Percentiles rank a stretch among this genome's conserved stretches.
These are phyloP conservation scores for Genyomyrus donnyi DNA, from an alignment of 2,113 vertebrate species.

Conservation along the genomic window DNA sequence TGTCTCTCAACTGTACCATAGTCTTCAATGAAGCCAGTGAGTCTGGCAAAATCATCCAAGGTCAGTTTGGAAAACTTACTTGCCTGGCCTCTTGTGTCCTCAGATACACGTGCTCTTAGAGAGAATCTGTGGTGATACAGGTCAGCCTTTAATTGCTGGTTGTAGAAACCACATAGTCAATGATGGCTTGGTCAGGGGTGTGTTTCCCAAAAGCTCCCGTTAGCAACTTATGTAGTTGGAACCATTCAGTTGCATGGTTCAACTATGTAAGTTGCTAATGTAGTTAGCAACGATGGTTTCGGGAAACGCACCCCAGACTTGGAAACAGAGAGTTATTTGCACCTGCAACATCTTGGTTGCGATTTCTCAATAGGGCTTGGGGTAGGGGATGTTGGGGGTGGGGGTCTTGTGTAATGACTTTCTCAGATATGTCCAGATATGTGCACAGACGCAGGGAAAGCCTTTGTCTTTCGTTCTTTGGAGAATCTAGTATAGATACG, in stretches of 20 bases:
- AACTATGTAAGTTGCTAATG: no score
- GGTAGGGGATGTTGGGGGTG: not conserved
- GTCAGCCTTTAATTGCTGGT: not conserved
- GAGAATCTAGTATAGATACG: not conserved
- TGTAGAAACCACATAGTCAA: not conserved
- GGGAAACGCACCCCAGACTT: no score
- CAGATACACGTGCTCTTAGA: not conserved
- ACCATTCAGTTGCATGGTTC: no score
- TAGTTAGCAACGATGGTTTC: no score
- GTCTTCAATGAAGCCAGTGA: slow-evolving; percentile 23
- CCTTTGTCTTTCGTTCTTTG: not conserved
- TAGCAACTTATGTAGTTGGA: no score
- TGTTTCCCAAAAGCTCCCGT: no score
- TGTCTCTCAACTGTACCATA: slow-evolving; percentile 1
- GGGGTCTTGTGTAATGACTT: not conserved
- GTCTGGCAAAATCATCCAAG: slow-evolving; percentile 15
- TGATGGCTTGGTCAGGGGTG: not conserved
- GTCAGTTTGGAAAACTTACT: not conserved
- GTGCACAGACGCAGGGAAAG: not conserved
- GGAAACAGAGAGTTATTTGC: not conserved
- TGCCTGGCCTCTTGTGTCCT: not conserved
- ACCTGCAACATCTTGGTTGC: not conserved
- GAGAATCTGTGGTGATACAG: not conserved
- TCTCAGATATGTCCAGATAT: not conserved
- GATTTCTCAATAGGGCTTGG: not conserved